A percentile compares a stretch with the other conserved stretches of the same genome.
Evolutionary conservation across 2,113 vertebrate genomes (phyloP).

Genomic region (Campylomormyrus tamandua): DNA sequence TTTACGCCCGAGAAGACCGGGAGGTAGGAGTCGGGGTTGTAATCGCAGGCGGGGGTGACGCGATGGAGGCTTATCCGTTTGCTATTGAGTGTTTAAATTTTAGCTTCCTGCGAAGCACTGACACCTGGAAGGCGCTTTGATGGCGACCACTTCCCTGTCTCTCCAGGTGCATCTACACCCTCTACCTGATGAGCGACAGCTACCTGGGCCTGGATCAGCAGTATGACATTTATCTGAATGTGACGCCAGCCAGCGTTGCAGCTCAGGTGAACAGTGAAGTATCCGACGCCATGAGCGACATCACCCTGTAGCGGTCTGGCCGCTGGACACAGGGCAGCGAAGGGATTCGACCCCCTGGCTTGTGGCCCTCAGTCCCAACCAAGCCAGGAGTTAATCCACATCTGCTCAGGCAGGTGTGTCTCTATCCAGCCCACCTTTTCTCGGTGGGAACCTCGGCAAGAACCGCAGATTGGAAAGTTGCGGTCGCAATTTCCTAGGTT

Average conservation of each 20-base stretch:
- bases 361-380: background rate
- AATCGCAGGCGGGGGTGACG: background rate
- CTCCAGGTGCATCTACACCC: constrained; percentile 84
- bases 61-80: too few relatives aligned
- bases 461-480: background rate
- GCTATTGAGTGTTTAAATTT: background rate
- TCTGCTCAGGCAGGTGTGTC: constrained; percentile 46
- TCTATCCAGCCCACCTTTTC: constrained; percentile 17
- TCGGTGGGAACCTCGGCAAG: background rate
- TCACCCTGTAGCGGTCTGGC: constrained; percentile 41
- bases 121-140: background rate
- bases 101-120: background rate
- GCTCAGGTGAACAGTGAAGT: constrained; percentile 63
- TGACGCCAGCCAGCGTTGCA: constrained; percentile 58
- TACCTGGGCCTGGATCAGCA: constrained; percentile 97
- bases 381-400: constrained; percentile 30
- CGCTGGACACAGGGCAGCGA: background rate
- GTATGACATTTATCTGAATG: constrained; percentile 82
- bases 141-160: background rate
- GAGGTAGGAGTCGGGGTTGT: constrained; percentile 61
- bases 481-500: constrained; percentile 19
- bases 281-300: constrained; percentile 41
- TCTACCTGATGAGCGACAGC: constrained; percentile 96
- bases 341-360: background rate
- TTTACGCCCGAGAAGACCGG: constrained; percentile 82